Base-by-base conservation (phyloP, 1,140 invertebrate genomes). In the Macrostomum lignano region DNA sequence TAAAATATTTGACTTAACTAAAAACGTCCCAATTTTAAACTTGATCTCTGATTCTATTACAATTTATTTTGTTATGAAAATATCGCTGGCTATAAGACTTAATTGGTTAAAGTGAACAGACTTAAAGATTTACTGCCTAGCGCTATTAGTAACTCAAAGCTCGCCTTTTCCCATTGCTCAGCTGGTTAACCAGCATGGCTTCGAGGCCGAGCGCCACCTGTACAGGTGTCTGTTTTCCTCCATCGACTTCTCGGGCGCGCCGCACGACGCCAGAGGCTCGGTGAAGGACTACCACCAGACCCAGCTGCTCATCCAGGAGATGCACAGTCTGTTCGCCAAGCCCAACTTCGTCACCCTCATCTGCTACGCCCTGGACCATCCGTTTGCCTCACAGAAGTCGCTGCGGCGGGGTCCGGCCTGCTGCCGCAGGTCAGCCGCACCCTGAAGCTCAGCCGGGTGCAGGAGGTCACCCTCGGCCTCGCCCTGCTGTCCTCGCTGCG, bases 391-490 rank as follows among this genome's bases (percentile, higher is more conserved):
- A 31, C 61, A 62, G 39, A 63, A 64, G n/a, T n/a, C n/a, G n/a
- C n/a, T n/a, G n/a, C n/a, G n/a, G n/a, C n/a, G n/a, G n/a, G n/a
- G n/a, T n/a, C n/a, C n/a, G n/a, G 74, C 47, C 67, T 82, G 46
- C 68, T 82, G 51, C 61, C 63, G 45, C 70, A 75, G 46, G 63
- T 86, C 34, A 73, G 71, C 52, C 73, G 73, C 61, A 65, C 74
- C 44, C 64, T 82, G 39, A 71, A 71, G 46, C 67, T 84, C 40
- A 72, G 70, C 31, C 64, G 71, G 43, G 70, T 79, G 10, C 74
- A 81, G 59, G 78, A 86, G 63, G 72, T 81, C 45, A 70, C 73
- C 14, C 71, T 84, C 58, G 73, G 73, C 21, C 63, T 86, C 46
- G 70, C 73, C 29, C 60, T 84, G 33, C 66, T 72, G 24, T 67